phyloP scores from a whole-genome alignment of 37 sponge, comb jelly and placozoan genomes.

The Tethya wilhelma region DNA sequence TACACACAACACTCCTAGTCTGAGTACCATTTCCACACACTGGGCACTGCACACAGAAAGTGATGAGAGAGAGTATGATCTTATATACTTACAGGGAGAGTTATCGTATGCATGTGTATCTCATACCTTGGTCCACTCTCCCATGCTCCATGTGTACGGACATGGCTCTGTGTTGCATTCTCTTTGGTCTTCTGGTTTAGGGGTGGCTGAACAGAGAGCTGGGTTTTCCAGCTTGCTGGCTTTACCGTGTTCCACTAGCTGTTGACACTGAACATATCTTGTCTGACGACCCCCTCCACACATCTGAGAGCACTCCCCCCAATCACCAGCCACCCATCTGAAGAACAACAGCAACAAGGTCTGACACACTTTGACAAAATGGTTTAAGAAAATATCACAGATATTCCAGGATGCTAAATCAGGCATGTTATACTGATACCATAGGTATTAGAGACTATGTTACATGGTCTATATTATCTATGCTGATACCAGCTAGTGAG shows the following conservation, averaged over 20 bases:
- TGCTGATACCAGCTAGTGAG: not conserved
- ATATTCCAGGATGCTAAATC: not conserved
- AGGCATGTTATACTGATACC: not conserved
- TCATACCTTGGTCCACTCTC: conserved; percentile 19
- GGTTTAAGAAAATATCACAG: not conserved
- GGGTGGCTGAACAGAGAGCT: not conserved
- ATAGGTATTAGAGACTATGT: no score
- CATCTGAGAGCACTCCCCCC: conserved; percentile 31
- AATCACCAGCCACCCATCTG: conserved; percentile 57
- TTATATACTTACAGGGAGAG: not conserved
- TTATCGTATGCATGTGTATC: not conserved
- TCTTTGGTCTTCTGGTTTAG: conserved; percentile 9
- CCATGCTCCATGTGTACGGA: not conserved
- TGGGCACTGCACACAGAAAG: conserved; percentile 22
- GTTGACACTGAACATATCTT: conserved; percentile 33
- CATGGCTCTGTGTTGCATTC: conserved; percentile 22
- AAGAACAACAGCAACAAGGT: not conserved
- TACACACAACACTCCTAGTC: conserved; percentile 38
- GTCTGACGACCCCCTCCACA: conserved; percentile 52
- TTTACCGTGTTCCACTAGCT: conserved; percentile 4
- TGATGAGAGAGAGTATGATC: not conserved
- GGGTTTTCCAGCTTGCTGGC: not conserved
- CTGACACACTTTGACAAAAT: not conserved
- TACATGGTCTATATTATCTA: not conserved
- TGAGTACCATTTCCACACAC: not conserved